These are phyloP conservation scores for Chrysina gloriosa DNA, from an alignment of 2,888 invertebrate species.

Conservation along the genomic window DNA sequence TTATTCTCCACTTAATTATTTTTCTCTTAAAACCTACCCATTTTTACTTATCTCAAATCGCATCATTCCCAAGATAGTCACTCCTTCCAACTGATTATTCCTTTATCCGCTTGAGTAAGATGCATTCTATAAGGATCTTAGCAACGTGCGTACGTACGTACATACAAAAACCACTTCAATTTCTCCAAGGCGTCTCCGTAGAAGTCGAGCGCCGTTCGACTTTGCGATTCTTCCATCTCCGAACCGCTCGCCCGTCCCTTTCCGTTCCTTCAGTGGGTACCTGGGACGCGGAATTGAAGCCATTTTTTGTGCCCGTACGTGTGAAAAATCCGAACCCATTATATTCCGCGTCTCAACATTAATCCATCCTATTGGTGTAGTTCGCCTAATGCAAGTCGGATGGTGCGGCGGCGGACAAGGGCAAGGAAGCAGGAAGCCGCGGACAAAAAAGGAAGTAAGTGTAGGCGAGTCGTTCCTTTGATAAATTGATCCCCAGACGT, in stretches of 20 bases:
- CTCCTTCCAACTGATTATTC: too few relatives aligned
- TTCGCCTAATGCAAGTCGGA: slow-evolving; percentile 27
- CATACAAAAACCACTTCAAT: slow-evolving; percentile 18
- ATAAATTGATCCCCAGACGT: slow-evolving; percentile 33
- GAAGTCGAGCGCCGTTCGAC: slow-evolving; percentile 1
- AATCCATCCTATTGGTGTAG: slow-evolving; percentile 31
- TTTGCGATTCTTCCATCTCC: slow-evolving; percentile 2
- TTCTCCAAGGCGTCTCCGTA: neutral
- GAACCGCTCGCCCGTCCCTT: neutral
- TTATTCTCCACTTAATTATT: too few relatives aligned
- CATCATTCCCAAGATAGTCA: too few relatives aligned
- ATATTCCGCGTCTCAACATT: slow-evolving; percentile 31
- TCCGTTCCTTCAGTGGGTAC: neutral
- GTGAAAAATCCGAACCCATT: slow-evolving; percentile 34
- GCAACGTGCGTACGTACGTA: neutral
- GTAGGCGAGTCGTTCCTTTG: slow-evolving; percentile 23
- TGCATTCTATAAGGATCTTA: neutral
- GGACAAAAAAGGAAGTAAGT: slow-evolving; percentile 24
- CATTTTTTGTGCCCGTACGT: slow-evolving; percentile 13
- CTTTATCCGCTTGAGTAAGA: too few relatives aligned
- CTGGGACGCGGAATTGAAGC: slow-evolving; percentile 16
- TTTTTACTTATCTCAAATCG: too few relatives aligned
- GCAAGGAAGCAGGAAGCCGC: neutral
- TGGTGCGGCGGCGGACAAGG: neutral
- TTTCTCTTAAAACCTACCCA: too few relatives aligned